Evolutionary conservation across 2,888 invertebrate genomes (phyloP), one percentile per base, ranked within the genome.

Genomic region (Parasteatoda lunata): DNA sequence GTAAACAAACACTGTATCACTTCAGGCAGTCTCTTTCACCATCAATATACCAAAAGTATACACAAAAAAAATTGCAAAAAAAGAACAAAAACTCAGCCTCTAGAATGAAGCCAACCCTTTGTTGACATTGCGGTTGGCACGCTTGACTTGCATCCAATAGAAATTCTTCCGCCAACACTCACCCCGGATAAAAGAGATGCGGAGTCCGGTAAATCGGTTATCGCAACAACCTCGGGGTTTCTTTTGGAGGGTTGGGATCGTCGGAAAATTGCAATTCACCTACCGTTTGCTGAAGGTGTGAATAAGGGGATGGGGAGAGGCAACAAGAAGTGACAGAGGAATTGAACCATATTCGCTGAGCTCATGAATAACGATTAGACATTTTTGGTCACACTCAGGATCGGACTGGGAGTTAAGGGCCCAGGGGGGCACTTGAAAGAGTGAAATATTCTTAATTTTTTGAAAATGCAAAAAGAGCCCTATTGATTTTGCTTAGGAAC

Each of bases 181-280:
- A 13, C n/a, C n/a, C n/a, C 15, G 30, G 15, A 49, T 52, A 51
- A 59, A 76, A 70, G 45, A 45, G 70, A 64, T 49, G 69, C 64
- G 66, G 77, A 70, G 79, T 75, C 71, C 77, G 80, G 79, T 77
- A 80, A 86, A 86, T 86, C 85, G 85, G 85, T 86, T 86, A 86
- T 80, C 85, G 80, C 71, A 80, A 86, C 80, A 86, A 66, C 85
- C 85, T 69, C 80, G 13, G 85, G 80, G 85, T 71, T 13, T 51
- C 70, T n/a, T n/a, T 51, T 47, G 51, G 68, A 30, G 72, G n/a
- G 77, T 30, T 51, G 15, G 73, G 75, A 66, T 80, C 71, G 47
- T 51, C 77, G 71, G 80, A 85, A 85, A 85, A 85, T 85, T 85
- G 85, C 85, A 76, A 80, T 76, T 70, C 71, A 70, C 85, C 69